Base-by-base conservation (phyloP, 2,888 invertebrate species). In the Trachelus tabidus region DNA sequence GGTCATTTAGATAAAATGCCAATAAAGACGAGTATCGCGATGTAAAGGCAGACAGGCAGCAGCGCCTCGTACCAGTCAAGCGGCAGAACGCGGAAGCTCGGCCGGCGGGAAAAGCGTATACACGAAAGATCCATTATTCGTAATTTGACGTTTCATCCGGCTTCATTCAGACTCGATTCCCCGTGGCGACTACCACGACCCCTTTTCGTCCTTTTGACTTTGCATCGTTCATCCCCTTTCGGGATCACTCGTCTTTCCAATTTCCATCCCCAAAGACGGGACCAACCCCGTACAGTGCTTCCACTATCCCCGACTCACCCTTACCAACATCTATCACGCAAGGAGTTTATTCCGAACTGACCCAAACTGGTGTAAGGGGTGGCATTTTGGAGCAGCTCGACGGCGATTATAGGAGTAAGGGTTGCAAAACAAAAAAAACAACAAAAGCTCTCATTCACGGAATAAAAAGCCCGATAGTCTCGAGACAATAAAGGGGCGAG, bases 1-100 rank as follows among this genome's bases (percentile, higher is more conserved):
- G 33, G 71, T 31, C 71, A 71, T 71, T 71, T 71, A 71, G 71
- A 71, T 71, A 71, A 71, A 71, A 33, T 33, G 31, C 71, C 31
- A 71, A 71, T 71, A 71, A 71, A 71, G 31, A 69, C 31, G 33
- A 69, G 71, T 69, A 30, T 31, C 71, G 12, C 71, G 71, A 4
- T 71, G 11, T 71, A 9, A 31, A 33, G 71, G 33, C 33, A 71
- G 1, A 30, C 31, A 71, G 31, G 15, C 31, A 71, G 33, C 71
- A 71, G 56, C 56, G 56, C 56, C 71, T 30, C 31, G 12, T 12
- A 12, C 31, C 1, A 23, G 12, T 31, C 31, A 23, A 33, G 33
- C 71, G 31, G 71, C 71, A 30, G 71, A 31, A 71, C 71, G 71
- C 15, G 1, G 71, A 71, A 71, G 71, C 71, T 31, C 71, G 12